phyloP scores from a whole-genome alignment of 1,140 invertebrate species.

The Xylocopa sonorina region DNA sequence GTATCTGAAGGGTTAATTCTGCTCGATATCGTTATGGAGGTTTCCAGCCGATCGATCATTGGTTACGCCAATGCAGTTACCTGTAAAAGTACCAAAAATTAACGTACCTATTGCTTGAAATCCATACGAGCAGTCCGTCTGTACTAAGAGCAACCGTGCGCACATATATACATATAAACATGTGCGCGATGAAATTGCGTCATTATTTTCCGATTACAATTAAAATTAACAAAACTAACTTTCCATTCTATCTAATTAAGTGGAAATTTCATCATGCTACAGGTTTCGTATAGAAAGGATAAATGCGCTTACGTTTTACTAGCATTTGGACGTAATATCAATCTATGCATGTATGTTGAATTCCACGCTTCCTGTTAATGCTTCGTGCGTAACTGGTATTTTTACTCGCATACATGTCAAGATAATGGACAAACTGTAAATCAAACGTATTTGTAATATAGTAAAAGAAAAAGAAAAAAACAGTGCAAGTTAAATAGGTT shows the following conservation, averaged over 20 bases:
- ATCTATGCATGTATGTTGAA: neutral
- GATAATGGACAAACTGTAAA: too few species aligned
- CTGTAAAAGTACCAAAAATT: slow-evolving; percentile 48
- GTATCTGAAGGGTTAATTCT: slow-evolving; percentile 43
- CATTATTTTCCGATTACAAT: neutral
- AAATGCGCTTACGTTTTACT: neutral
- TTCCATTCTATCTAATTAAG: slow-evolving; percentile 22
- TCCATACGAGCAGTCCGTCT: slow-evolving; percentile 18
- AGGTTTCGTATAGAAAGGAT: slow-evolving; percentile 2
- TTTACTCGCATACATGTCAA: neutral
- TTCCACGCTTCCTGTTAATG: neutral
- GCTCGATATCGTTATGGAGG: slow-evolving; percentile 29
- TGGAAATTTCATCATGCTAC: slow-evolving; percentile 21
- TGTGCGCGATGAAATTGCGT: neutral
- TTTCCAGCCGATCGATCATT: slow-evolving; percentile 51
- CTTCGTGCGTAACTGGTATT: neutral
- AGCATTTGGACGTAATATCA: too few species aligned
- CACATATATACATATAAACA: neutral
- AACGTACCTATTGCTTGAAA: slow-evolving; percentile 39
- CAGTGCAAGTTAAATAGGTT: too few species aligned
- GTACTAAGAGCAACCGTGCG: neutral
- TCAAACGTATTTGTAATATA: neutral
- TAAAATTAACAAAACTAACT: slow-evolving; percentile 21
- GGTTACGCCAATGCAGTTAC: slow-evolving; percentile 32
- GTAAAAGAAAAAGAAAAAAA: neutral